These are phyloP conservation scores for Patella caerulea DNA, from an alignment of 2,888 invertebrate species.

Conservation along the genomic window DNA sequence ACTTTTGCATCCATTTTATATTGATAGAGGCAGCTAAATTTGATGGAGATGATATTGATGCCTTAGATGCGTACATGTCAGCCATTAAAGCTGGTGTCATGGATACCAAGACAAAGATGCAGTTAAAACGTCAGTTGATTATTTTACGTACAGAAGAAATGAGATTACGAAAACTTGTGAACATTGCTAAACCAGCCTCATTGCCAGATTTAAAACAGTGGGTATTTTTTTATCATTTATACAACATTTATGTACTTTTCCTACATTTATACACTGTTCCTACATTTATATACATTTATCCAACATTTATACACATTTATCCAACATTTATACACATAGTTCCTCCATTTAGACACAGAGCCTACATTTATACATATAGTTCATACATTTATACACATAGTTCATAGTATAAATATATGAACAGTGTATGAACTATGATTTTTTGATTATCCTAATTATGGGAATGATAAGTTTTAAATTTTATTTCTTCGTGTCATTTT, in stretches of 20 bases:
- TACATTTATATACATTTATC: not conserved
- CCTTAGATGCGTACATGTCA: conserved; percentile 87
- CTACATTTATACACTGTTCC: not conserved
- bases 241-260: no score
- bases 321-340: not conserved
- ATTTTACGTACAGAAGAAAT: conserved; percentile 80
- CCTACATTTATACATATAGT: not conserved
- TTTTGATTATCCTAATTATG: no score
- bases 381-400: no score
- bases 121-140: conserved; percentile 75
- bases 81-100: conserved; percentile 71
- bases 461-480: no score
- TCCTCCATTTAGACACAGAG: not conserved
- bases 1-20: not conserved
- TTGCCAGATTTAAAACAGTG: conserved; percentile 60
- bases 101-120: conserved; percentile 71
- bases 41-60: conserved; percentile 77
- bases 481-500: not conserved
- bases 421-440: no score
- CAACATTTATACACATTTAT: not conserved
- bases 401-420: no score
- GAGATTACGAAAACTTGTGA: conserved; percentile 80
- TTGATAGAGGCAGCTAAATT: conserved; percentile 50
- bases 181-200: conserved; percentile 75
- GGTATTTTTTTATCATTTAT: not conserved